Conservation (phyloP, 2,888 invertebrate genomes). For the Marasmarcha lunaedactyla region DNA sequence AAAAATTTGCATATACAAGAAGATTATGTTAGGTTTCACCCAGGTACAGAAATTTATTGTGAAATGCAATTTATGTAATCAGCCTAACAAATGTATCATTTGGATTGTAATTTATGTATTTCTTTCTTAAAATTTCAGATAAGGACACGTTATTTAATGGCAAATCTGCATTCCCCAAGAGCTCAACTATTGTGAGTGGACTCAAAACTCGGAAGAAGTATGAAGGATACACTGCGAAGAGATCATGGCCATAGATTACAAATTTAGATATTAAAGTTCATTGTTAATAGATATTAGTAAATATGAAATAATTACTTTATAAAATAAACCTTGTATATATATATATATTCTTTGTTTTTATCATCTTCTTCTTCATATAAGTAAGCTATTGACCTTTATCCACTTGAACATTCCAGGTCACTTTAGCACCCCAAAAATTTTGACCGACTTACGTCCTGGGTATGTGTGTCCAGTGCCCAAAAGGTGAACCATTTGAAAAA, state of each 20-base stretch:
- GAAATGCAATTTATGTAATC: neutral
- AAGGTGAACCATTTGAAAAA: no score
- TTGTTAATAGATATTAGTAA: neutral
- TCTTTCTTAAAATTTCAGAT: conserved; percentile 32
- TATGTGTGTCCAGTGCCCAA: no score
- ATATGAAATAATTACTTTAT: conserved; percentile 2
- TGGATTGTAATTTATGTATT: neutral
- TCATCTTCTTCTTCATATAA: no score
- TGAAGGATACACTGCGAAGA: conserved; percentile 75
- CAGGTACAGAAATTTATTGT: conserved; percentile 57
- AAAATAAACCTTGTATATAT: no score
- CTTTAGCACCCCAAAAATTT: no score
- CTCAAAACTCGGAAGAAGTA: conserved; percentile 87
- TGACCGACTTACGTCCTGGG: no score
- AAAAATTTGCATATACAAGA: conserved; percentile 88
- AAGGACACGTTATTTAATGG: conserved; percentile 70
- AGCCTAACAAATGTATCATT: neutral
- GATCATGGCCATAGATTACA: conserved; percentile 68
- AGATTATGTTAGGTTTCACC: conserved; percentile 86
- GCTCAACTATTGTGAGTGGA: conserved; percentile 87
- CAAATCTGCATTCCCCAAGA: conserved; percentile 85
- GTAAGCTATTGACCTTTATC: no score
- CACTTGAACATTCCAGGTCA: no score
- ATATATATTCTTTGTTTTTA: no score
- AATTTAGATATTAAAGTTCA: neutral